Conservation (phyloP, 1,140 invertebrate species). For the Latrodectus geometricus region DNA sequence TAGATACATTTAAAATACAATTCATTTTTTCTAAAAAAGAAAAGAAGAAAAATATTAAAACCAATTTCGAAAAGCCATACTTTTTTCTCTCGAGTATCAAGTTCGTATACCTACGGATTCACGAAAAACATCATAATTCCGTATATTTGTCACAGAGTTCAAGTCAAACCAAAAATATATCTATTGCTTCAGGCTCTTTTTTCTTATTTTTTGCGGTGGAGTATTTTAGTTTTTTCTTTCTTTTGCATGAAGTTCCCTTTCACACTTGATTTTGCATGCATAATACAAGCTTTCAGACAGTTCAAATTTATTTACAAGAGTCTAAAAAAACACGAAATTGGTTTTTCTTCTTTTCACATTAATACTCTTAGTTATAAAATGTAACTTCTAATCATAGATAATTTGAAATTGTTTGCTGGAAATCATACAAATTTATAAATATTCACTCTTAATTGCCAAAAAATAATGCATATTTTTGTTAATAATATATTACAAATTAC, state of each 20-base stretch:
- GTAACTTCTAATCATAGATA: too few relatives aligned
- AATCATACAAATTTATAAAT: too few relatives aligned
- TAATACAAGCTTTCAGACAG: slow-evolving; percentile 31
- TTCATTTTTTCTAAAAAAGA: too few relatives aligned
- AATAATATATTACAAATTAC: too few relatives aligned
- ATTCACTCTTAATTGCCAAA: too few relatives aligned
- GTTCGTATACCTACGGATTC: background rate
- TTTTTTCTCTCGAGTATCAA: background rate
- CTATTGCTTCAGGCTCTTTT: slow-evolving; percentile 51
- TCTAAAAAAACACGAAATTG: slow-evolving; percentile 47
- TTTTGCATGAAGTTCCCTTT: slow-evolving; percentile 23
- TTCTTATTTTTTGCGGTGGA: slow-evolving; percentile 8
- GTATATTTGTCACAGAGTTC: slow-evolving; percentile 21
- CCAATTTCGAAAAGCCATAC: background rate
- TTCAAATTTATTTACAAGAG: slow-evolving; percentile 34
- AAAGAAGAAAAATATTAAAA: background rate
- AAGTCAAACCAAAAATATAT: background rate
- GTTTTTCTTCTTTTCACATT: slow-evolving; percentile 6
- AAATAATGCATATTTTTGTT: too few relatives aligned
- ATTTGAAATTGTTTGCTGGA: too few relatives aligned
- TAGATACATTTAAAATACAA: too few relatives aligned
- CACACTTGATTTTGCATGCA: slow-evolving; percentile 60
- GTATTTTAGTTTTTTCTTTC: slow-evolving; percentile 48
- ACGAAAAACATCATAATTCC: slow-evolving; percentile 1
- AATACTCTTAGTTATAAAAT: too few relatives aligned